Evolutionary conservation across 2,797 vertebrate genomes (phyloP).

Genomic region (Pitangus sulphuratus): DNA sequence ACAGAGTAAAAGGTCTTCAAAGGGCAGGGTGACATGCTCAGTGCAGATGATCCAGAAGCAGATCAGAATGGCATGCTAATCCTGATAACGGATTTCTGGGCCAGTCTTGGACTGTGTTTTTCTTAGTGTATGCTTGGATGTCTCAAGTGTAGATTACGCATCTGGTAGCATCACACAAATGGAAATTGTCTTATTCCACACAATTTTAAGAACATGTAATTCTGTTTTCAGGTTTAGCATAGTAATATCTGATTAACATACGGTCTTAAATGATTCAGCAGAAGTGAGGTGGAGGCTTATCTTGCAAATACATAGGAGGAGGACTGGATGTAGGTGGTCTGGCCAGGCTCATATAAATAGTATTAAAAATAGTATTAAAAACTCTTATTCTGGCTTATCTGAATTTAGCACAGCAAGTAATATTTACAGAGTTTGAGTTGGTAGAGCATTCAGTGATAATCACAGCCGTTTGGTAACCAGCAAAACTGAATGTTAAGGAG

Average conservation of each 20-base stretch:
- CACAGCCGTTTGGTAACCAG: neutral
- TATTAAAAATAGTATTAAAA: neutral
- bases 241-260: neutral
- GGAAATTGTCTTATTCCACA: too few relatives aligned
- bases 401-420: conserved; percentile 12
- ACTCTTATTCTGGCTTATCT: neutral
- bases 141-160: neutral
- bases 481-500: neutral
- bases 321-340: neutral
- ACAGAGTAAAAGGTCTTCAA: neutral
- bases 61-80: neutral
- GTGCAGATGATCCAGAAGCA: neutral
- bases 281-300: neutral
- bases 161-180: neutral
- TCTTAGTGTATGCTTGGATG: neutral
- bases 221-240: neutral
- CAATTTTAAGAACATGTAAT: too few relatives aligned
- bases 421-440: conserved; percentile 3
- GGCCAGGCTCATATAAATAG: neutral
- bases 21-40: neutral
- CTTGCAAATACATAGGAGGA: neutral
- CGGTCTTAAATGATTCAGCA: neutral
- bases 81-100: neutral
- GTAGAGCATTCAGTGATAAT: neutral
- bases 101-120: neutral